Evolutionary conservation across 2,797 vertebrate species (phyloP), one percentile per base, ranked within the genome.

Genomic region (Anguilla marmorata): DNA sequence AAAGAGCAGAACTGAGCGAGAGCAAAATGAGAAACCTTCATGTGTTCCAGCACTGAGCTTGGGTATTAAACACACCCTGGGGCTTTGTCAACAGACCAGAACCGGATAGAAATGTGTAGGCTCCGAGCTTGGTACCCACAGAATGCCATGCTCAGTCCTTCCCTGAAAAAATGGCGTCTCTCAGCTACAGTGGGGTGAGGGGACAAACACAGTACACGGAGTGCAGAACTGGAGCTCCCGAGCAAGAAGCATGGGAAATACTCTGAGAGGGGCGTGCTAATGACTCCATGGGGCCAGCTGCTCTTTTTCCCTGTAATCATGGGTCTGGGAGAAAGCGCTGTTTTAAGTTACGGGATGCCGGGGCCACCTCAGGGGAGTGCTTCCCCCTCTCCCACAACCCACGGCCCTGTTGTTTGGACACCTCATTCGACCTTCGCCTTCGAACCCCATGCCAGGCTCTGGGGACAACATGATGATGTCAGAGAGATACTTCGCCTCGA

Each of bases 301-400:
- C 16, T 50, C 80, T 80, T 69, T 63, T 52, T 24, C 45, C 56
- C 48, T 30, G 33, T 54, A 69, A 69, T 69, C 79, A 84, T 69
- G 1, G 24, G 58, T 27, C 54, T 50, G 41, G 76, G 86, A 89
- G 60, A 90, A 83, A 90, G 94, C 91, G 86, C 94, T 95, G 94
- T 94, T 94, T 95, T 95, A 95, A 96, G 95, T 91, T 92, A 95
- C 94, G 94, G 94, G 93, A 95, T 94, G 93, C 93, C 90, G 63
- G 90, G 89, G 85, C 93, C 93, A 92, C 93, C 79, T 87, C 85
- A 89, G 92, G 91, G 90, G 88, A 89, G 90, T 88, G 89, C 76
- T 83, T 90, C 88, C 72, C 88, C 90, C 6, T 56, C 66, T 27
- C 66, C n/a, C 66, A 91, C 92, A 93, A 95, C 92, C 94, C 93